phyloP scores from a whole-genome alignment of 2,797 vertebrate genomes.

The Helostoma temminkii region DNA sequence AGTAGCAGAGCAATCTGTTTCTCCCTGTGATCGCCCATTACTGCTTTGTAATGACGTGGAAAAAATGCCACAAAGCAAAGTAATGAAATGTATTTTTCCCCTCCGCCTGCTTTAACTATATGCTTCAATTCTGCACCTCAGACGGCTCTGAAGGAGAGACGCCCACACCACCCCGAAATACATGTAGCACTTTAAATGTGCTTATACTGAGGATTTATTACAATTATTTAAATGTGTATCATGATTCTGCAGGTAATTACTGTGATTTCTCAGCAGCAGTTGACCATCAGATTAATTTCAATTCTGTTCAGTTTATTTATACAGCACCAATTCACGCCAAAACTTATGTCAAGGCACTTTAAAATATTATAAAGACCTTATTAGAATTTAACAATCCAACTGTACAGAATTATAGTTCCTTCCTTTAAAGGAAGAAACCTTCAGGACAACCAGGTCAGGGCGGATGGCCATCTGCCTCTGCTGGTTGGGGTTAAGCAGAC shows the following conservation, averaged over 20 bases:
- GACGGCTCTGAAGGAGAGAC: slow-evolving; percentile 33
- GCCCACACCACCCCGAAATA: slow-evolving; percentile 13
- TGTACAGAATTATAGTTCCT: no score
- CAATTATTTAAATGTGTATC: neutral
- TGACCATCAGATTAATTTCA: no score
- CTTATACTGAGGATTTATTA: slow-evolving; percentile 3
- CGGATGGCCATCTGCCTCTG: no score
- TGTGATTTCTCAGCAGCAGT: no score
- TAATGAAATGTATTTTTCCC: slow-evolving; percentile 76
- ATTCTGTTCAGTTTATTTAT: no score
- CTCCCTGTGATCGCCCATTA: slow-evolving; percentile 71
- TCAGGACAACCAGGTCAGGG: no score
- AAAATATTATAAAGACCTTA: no score
- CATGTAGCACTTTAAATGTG: slow-evolving; percentile 15
- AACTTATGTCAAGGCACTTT: no score
- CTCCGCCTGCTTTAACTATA: slow-evolving; percentile 62
- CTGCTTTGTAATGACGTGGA: slow-evolving; percentile 72
- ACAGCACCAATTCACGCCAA: no score
- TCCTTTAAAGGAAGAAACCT: no score
- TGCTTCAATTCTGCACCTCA: slow-evolving; percentile 43
- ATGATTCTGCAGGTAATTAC: slow-evolving; percentile 8
- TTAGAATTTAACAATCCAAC: no score
- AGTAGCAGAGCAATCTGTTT: slow-evolving; percentile 81
- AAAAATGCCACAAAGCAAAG: slow-evolving; percentile 70
- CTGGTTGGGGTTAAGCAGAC: no score